Conservation (phyloP, 2,888 invertebrate species). For the Dugesia japonica region DNA sequence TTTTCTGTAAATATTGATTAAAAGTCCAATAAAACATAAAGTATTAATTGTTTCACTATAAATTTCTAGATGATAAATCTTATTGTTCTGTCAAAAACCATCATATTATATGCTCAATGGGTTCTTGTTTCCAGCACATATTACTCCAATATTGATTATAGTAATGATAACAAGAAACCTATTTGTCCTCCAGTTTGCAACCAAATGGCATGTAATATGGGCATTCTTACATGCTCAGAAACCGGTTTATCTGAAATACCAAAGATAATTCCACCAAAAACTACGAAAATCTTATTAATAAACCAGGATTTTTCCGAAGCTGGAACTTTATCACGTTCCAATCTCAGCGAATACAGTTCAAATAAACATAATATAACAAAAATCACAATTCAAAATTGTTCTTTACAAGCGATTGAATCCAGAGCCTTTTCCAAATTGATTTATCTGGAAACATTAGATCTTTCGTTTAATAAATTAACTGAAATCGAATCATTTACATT, state of each 20-base stretch:
- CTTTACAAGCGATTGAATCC: background rate
- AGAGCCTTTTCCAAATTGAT: background rate
- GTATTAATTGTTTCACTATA: too few species aligned
- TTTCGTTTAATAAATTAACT: background rate
- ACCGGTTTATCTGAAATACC: background rate
- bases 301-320: background rate
- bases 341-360: background rate
- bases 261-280: background rate
- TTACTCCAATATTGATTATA: background rate
- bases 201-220: background rate
- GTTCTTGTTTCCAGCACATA: background rate
- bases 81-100: background rate
- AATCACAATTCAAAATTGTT: conserved; percentile 10
- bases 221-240: background rate
- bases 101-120: background rate
- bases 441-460: background rate
- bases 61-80: background rate
- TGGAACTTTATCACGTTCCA: background rate
- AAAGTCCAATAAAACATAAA: too few species aligned
- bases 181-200: background rate
- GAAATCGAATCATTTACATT: conserved; percentile 2
- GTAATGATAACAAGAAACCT: background rate
- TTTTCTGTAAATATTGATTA: too few species aligned
- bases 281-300: background rate
- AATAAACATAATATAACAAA: background rate